These are phyloP conservation scores for Eleutherodactylus coqui DNA, from an alignment of 2,797 vertebrate genomes.

Conservation along the genomic window DNA sequence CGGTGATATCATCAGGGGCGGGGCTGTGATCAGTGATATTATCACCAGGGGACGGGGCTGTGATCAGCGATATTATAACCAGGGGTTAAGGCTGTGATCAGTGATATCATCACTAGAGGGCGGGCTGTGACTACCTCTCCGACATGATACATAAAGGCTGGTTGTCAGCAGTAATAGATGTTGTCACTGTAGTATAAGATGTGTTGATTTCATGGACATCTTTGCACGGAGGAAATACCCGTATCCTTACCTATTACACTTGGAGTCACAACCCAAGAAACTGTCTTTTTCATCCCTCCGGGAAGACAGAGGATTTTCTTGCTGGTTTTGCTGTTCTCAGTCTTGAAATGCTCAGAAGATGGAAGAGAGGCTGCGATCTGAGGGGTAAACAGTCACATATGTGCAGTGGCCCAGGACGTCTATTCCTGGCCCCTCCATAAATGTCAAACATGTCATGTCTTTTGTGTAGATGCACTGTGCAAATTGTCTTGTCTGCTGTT, in stretches of 20 bases:
- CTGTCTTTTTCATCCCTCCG: conserved; percentile 74
- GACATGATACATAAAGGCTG: not conserved
- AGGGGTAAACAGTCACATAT: not conserved
- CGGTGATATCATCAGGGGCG: no score
- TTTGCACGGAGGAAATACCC: no score
- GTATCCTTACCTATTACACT: conserved; percentile 72
- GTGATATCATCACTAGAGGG: not conserved
- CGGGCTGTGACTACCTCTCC: not conserved
- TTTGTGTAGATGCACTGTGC: no score
- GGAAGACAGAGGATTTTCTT: conserved; percentile 78
- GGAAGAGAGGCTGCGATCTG: conserved; percentile 77
- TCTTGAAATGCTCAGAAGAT: conserved; percentile 69
- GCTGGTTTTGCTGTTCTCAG: conserved; percentile 72
- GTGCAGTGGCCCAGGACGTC: no score
- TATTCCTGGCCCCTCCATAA: no score
- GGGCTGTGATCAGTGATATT: not conserved
- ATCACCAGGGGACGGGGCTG: not conserved
- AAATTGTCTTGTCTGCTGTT: no score
- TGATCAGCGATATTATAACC: no score
- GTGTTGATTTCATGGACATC: no score
- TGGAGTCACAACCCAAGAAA: conserved; percentile 81
- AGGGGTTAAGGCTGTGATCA: not conserved
- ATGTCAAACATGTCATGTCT: no score
- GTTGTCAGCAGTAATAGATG: not conserved
- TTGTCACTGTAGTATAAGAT: not conserved